Base-by-base conservation (phyloP, 1,140 invertebrate genomes). In the Lepeophtheirus salmonis region DNA sequence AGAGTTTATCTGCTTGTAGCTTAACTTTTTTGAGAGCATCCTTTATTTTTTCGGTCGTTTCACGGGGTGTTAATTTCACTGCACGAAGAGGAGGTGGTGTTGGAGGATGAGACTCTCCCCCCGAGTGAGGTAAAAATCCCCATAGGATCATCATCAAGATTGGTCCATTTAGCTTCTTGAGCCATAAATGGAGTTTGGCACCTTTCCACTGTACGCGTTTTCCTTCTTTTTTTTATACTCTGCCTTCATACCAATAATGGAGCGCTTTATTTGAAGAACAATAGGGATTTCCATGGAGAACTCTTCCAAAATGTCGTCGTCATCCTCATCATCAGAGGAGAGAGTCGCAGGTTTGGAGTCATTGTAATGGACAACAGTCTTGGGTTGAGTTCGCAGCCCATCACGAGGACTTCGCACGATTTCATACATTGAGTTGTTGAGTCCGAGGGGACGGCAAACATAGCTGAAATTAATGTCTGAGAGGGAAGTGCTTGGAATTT, bases 361-460 rank as follows among this genome's bases (percentile, higher is more conserved):
- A 14, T 54, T 20, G 52, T n/a, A n/a, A 16, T 54, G n/a, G 52
- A 16, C 21, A 2, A n/a, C n/a, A 20, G 14, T 20, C n/a, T 18
- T 20, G n/a, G 14, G 14, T 13, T 54, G 17, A 2, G 52, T 14
- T 2, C 18, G 52, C 21, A 24, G 52, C 4, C 23, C 52, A 24
- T 54, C 20, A 14, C 25, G 16, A 23, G 55, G 16, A 17, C 26
- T 26, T 3, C 59, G 48, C 2, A 61, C 59, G 21, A 61, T 53
- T 54, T 61, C 59, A 25, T 61, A 61, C 12, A 50, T 50, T 23
- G 17, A 52, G 25, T 61, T 61, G 14, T 61, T 53, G 21, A 61
- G 50, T 2, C 49, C 59, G n/a, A 61, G 23, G 1, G 59, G 59
- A 3, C 59, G 50, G 1, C 51, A n/a, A 3, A 61, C 59, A 25